A percentile compares a stretch with the other conserved stretches of the same genome.
These are phyloP conservation scores for Papilio polyxenes DNA, from an alignment of 1,140 invertebrate genomes.

Conservation along the genomic window DNA sequence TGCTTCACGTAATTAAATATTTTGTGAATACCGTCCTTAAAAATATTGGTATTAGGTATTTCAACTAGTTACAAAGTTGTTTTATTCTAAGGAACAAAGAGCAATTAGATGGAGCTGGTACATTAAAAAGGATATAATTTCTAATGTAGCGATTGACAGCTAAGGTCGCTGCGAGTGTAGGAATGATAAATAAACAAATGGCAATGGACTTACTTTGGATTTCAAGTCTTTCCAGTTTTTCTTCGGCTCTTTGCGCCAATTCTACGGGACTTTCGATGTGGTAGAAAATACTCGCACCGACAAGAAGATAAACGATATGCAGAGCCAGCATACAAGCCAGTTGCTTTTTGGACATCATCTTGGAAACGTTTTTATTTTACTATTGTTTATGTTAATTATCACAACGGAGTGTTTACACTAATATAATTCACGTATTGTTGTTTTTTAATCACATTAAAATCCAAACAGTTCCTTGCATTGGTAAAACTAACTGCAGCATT, in stretches of 20 bases:
- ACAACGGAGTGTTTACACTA: constrained; percentile 37
- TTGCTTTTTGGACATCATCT: constrained; percentile 90
- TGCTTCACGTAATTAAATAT: background rate
- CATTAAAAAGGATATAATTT: constrained; percentile 55
- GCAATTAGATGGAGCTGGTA: constrained; percentile 32
- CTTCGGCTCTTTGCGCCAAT: constrained; percentile 79
- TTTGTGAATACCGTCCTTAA: background rate
- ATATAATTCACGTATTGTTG: constrained; percentile 37
- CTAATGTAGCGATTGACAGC: constrained; percentile 46
- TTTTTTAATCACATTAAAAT: constrained; percentile 53
- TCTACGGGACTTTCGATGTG: constrained; percentile 87
- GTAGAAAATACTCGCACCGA: constrained; percentile 89
- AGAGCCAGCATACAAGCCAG: constrained; percentile 88
- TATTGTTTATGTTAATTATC: constrained; percentile 24
- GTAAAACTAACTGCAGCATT: constrained; percentile 49
- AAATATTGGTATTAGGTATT: background rate
- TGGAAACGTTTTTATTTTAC: constrained; percentile 60
- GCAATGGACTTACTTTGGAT: constrained; percentile 84
- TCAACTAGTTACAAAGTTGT: background rate
- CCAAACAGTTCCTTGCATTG: constrained; percentile 54
- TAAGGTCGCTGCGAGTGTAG: constrained; percentile 46
- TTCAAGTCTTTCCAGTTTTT: constrained; percentile 83
- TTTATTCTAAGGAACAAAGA: constrained; percentile 36
- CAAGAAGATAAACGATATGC: constrained; percentile 87
- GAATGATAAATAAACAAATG: constrained; percentile 43